Percentiles rank a stretch among this genome's conserved stretches.
phyloP scores from a whole-genome alignment of 2,113 vertebrate genomes.

The Notechis scutatus region DNA sequence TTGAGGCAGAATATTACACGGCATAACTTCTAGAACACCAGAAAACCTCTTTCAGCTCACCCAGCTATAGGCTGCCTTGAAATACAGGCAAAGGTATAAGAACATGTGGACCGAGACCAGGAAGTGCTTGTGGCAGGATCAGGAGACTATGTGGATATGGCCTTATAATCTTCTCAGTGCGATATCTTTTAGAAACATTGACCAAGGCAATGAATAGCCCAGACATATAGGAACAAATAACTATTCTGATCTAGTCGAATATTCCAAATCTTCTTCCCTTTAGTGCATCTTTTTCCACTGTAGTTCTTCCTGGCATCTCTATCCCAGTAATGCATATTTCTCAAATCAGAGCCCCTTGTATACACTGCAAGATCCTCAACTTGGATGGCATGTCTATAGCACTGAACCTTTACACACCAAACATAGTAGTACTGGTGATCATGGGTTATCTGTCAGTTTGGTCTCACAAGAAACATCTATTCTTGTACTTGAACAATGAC shows the following conservation, averaged over 20 bases:
- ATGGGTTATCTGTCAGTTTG: neutral
- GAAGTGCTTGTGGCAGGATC: neutral
- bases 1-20: neutral
- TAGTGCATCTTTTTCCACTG: neutral
- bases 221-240: neutral
- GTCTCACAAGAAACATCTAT: neutral
- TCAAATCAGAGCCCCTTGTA: neutral
- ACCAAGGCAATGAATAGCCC: neutral
- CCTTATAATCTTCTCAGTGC: neutral
- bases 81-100: neutral
- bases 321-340: neutral
- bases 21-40: neutral
- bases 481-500: neutral
- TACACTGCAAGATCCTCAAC: neutral
- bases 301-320: neutral
- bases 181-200: no score
- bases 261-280: neutral
- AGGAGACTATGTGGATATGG: neutral
- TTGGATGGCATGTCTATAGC: neutral
- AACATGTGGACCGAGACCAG: neutral
- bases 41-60: neutral
- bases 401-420: neutral
- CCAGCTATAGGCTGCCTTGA: neutral
- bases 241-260: neutral
- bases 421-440: no score